phyloP scores from a whole-genome alignment of 2,888 invertebrate species.

The Cryptophagus acutangulus region DNA sequence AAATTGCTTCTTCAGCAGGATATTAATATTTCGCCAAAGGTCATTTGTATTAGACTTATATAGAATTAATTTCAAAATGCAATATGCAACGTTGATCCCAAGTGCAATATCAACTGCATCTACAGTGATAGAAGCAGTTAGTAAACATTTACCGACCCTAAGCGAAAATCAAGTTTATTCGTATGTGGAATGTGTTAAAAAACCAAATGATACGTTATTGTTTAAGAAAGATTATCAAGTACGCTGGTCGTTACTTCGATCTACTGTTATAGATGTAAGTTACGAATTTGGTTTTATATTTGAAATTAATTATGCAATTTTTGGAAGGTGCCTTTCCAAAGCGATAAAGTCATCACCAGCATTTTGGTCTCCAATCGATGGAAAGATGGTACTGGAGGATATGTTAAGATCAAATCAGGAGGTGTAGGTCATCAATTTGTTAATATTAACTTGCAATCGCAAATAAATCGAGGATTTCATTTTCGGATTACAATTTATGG shows the following conservation, averaged over 20 bases:
- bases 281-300: not conserved
- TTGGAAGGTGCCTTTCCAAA: constrained; percentile 4
- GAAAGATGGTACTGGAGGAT: constrained; percentile 6
- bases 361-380: not conserved
- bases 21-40: no score
- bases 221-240: not conserved
- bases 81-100: no score
- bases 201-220: no score
- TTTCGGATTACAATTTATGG: constrained; percentile 4
- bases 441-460: not conserved
- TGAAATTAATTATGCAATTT: no score
- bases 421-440: constrained; percentile 5
- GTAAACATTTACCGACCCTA: no score
- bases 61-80: no score
- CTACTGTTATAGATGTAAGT: constrained; percentile 1
- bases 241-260: not conserved
- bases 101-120: no score
- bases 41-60: no score
- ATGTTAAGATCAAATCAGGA: not conserved
- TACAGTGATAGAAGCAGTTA: no score
- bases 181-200: no score
- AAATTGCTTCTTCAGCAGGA: no score
- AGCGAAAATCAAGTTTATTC: no score
- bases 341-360: not conserved
- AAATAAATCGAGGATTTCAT: not conserved